Conservation (phyloP, 2,888 invertebrate species). For the Orchestes rusci region DNA sequence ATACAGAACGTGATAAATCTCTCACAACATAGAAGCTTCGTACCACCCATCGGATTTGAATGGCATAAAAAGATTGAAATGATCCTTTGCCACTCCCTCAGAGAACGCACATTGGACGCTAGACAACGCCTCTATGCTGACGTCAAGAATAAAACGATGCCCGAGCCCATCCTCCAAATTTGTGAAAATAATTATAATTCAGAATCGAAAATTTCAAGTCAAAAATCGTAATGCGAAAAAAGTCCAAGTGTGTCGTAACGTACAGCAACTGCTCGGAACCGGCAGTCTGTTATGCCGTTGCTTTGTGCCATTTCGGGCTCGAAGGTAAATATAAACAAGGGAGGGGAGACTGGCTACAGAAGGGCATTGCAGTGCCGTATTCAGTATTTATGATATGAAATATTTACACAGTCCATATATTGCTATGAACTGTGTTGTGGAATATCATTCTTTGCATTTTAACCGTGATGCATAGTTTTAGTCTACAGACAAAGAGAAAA, state of each 20-base stretch:
- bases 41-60: slow-evolving; percentile 45
- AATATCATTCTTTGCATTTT: too few species aligned
- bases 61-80: slow-evolving; percentile 47
- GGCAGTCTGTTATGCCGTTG: slow-evolving; percentile 27
- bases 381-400: slow-evolving; percentile 8
- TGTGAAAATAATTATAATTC: slow-evolving; percentile 28
- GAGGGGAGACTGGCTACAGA: slow-evolving; percentile 34
- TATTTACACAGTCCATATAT: too few species aligned
- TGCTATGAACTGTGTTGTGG: too few species aligned
- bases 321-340: slow-evolving; percentile 43
- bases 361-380: slow-evolving; percentile 23
- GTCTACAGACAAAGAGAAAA: too few species aligned
- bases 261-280: slow-evolving; percentile 25
- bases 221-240: slow-evolving; percentile 8
- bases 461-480: too few species aligned
- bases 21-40: slow-evolving; percentile 39
- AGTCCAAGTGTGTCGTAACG: too few species aligned
- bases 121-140: slow-evolving; percentile 42
- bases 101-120: slow-evolving; percentile 42
- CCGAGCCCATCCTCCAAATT: slow-evolving; percentile 40
- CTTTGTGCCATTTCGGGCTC: slow-evolving; percentile 37
- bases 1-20: slow-evolving; percentile 32
- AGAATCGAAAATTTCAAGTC: slow-evolving; percentile 14
- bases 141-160: slow-evolving; percentile 42
- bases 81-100: slow-evolving; percentile 46